These are phyloP conservation scores for Cremastobaeus sp. DNA, from an alignment of 2,888 invertebrate genomes.

Conservation along the genomic window DNA sequence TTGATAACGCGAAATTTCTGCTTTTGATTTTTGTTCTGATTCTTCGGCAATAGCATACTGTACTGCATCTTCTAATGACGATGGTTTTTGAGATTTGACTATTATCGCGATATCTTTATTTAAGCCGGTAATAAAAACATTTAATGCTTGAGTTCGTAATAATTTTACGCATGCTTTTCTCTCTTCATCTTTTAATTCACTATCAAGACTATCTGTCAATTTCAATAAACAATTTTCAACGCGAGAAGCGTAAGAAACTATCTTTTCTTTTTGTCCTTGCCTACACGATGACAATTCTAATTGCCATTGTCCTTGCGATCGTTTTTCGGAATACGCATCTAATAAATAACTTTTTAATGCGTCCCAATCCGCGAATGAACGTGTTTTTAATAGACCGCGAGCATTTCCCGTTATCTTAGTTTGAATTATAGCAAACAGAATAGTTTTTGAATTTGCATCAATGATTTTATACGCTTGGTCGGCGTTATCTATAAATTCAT, in stretches of 20 bases:
- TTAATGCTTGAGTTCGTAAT: constrained; percentile 67
- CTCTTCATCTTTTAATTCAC: constrained; percentile 45
- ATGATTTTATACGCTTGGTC: constrained; percentile 30
- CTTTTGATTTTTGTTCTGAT: constrained; percentile 63
- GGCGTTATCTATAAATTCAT: constrained; percentile 54
- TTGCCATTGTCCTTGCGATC: constrained; percentile 66
- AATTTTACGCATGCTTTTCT: constrained; percentile 59
- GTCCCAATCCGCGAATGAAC: constrained; percentile 60
- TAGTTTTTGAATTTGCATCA: constrained; percentile 16
- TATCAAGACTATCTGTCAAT: constrained; percentile 64
- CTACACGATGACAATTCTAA: constrained; percentile 66
- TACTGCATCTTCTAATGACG: constrained; percentile 65
- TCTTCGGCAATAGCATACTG: constrained; percentile 66
- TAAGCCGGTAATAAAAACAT: constrained; percentile 68
- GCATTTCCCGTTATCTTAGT: too few relatives aligned
- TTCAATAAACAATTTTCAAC: constrained; percentile 67
- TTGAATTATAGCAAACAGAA: constrained; percentile 61
- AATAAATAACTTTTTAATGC: constrained; percentile 51
- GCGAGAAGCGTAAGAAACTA: constrained; percentile 64
- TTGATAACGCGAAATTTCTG: constrained; percentile 40
- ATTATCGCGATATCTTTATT: constrained; percentile 65
- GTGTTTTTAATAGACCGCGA: constrained; percentile 61
- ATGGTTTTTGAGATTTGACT: constrained; percentile 67
- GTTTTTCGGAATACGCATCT: constrained; percentile 39
- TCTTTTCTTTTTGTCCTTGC: constrained; percentile 63